Evolutionary conservation across 2,113 vertebrate species (phyloP), one percentile per base, ranked within the genome.

Genomic region (Planiliza haematocheilus): DNA sequence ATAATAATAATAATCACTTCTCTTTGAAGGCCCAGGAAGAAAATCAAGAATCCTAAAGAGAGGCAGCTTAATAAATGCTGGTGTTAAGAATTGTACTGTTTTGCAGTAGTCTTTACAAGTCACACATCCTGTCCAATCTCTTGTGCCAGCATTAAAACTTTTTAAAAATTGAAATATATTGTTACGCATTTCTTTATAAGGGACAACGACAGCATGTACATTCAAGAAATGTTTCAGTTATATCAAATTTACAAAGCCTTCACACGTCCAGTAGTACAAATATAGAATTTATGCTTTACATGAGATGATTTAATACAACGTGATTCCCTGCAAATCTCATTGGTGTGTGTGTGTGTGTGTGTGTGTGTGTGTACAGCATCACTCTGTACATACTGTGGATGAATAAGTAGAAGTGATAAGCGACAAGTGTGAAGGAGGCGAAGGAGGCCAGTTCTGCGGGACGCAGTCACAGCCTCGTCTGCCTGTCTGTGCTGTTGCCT

Each of bases 401-500:
- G 13, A 50, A 3, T 43, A 7, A 63, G 21, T 14, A 2, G 57
- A 16, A 63, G 21, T 45, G 63, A 38, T 45, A 18, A 16, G 5
- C 53, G n/a, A 30, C 24, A 3, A 30, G 24, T 48, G 42, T 17
- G 16, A 20, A 9, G 9, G 53, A 49, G 42, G 21, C 13, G 7
- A 9, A 55, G 3, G 38, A 9, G 7, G n/a, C 74, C 65, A 30
- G 36, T 65, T 18, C 6, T 14, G 55, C 14, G 21, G 18, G 65
- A 14, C 38, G 24, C 30, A 38, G 75, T 93, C 95, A 97, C 86
- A 97, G 94, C 37, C 91, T 89, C 0, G 95, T 96, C 84, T 97
- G 95, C 68, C 94, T 95, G 78, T 94, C 95, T 69, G 93, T 91
- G 80, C 81, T 68, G 90, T 93, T 95, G 68, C 89, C 92, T 45